A percentile compares a stretch with the other conserved stretches of the same genome.
Evolutionary conservation across 2,113 vertebrate genomes (phyloP).

Genomic region (Notothenia coriiceps): DNA sequence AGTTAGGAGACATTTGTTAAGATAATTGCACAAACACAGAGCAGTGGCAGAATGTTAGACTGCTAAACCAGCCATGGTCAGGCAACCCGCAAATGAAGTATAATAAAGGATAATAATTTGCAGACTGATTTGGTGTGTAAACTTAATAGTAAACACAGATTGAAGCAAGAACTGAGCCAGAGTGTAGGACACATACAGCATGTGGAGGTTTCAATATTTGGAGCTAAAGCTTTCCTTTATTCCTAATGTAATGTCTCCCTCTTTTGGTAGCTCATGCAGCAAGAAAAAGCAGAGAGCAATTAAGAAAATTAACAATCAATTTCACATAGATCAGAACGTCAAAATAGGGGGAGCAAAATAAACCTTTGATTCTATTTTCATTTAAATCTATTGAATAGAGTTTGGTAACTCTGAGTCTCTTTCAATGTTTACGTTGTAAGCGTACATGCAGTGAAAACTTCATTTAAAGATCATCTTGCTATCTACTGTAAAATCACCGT

Average conservation of each 20-base stretch:
- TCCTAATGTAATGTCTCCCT: constrained; percentile 77
- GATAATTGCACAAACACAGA: constrained; percentile 25
- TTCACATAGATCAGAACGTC: neutral
- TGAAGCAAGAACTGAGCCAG: constrained; percentile 19
- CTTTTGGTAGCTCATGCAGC: constrained; percentile 65
- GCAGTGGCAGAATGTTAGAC: neutral
- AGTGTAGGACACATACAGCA: neutral
- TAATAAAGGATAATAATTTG: neutral
- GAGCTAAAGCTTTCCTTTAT: constrained; percentile 13
- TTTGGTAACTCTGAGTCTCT: neutral
- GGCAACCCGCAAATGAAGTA: neutral
- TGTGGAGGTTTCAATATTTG: constrained; percentile 11
- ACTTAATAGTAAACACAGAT: constrained; percentile 4
- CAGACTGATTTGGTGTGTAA: constrained; percentile 6
- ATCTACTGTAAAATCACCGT: neutral
- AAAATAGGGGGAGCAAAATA: neutral
- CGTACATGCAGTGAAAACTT: neutral
- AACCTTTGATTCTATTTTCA: neutral
- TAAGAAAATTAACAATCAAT: neutral
- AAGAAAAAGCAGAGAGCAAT: neutral
- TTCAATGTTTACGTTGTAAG: neutral
- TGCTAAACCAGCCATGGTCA: neutral
- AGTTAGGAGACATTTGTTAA: constrained; percentile 16
- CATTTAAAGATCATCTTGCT: neutral
- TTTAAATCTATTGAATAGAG: neutral